Evolutionary conservation across 2,888 invertebrate genomes (phyloP), one percentile per base, ranked within the genome.

Genomic region (Orchestes rusci): DNA sequence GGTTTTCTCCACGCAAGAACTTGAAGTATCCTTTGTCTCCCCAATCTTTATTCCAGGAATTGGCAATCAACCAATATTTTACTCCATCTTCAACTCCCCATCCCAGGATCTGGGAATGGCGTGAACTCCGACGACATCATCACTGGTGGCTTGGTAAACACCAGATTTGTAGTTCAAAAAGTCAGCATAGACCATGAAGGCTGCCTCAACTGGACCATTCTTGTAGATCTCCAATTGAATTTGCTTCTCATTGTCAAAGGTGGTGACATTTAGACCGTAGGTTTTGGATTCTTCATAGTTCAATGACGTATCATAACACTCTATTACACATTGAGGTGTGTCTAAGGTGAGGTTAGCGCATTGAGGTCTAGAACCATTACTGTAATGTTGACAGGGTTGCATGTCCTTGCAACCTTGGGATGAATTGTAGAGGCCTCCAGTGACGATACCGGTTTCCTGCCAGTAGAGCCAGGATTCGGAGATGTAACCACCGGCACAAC

Each of bases 61-160:
- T n/a, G n/a, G n/a, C n/a, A n/a, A n/a, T n/a, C n/a, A n/a, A n/a
- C n/a, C n/a, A n/a, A n/a, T n/a, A n/a, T n/a, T n/a, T n/a, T n/a
- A n/a, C n/a, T n/a, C 93, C 93, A 93, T 94, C 0, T 89, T 90
- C 72, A 94, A 94, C 39, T 87, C 89, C 55, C 89, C 78, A 20
- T 90, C 75, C 93, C 93, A 94, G 66, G 91, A 94, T 33, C 84
- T 82, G 40, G 74, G 76, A 38, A 92, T 79, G 19, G 92, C 91
- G 66, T 92, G 92, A 1, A 88, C 88, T 18, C 91, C 93, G 2
- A 88, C 70, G 13, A 8, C n/a, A 20, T 68, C 73, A n/a, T n/a
- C n/a, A 41, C 74, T 71, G 0, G 77, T 77, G 62, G 90, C 86
- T 59, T 80, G 73, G 61, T 85, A 84, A 28, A 85, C 82, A 47